These are phyloP conservation scores for Stigmatopora argus DNA, from an alignment of 2,113 vertebrate species.

Conservation along the genomic window DNA sequence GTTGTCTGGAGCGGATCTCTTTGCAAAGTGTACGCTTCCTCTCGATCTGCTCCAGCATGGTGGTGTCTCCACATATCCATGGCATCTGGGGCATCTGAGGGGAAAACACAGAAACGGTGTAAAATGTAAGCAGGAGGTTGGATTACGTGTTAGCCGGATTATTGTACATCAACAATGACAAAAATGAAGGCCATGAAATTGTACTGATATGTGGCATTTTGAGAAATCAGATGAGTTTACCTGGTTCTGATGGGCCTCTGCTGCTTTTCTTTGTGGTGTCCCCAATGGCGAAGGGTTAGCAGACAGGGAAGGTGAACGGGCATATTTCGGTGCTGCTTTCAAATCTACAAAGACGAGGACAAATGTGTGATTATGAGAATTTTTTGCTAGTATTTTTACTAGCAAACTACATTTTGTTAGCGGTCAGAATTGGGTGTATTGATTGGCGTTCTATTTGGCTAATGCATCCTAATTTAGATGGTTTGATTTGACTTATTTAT, in stretches of 20 bases:
- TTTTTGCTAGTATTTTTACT: neutral
- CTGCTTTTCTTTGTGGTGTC: slow-evolving; percentile 82
- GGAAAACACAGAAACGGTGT: neutral
- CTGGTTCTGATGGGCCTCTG: slow-evolving; percentile 85
- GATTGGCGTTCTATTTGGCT: no score
- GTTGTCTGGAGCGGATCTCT: slow-evolving; percentile 91
- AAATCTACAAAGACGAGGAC: slow-evolving; percentile 68
- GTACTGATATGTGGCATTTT: neutral
- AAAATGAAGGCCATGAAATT: no score
- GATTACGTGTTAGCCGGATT: neutral
- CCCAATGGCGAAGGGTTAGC: slow-evolving; percentile 83
- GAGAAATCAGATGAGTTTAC: slow-evolving; percentile 73
- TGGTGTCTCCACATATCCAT: slow-evolving; percentile 94
- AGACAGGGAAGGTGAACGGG: slow-evolving; percentile 82
- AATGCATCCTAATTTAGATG: no score
- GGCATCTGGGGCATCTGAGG: slow-evolving; percentile 88
- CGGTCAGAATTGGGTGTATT: no score
- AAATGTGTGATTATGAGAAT: neutral
- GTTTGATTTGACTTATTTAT: no score
- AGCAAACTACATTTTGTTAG: neutral
- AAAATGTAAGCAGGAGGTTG: neutral
- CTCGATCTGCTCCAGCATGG: slow-evolving; percentile 97
- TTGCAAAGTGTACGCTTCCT: slow-evolving; percentile 92
- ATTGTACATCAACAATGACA: no score
- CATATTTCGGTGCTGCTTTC: slow-evolving; percentile 79